A percentile compares a stretch with the other conserved stretches of the same genome.
Conservation (phyloP, 2,888 invertebrate genomes). For the Pammene fasciana region DNA sequence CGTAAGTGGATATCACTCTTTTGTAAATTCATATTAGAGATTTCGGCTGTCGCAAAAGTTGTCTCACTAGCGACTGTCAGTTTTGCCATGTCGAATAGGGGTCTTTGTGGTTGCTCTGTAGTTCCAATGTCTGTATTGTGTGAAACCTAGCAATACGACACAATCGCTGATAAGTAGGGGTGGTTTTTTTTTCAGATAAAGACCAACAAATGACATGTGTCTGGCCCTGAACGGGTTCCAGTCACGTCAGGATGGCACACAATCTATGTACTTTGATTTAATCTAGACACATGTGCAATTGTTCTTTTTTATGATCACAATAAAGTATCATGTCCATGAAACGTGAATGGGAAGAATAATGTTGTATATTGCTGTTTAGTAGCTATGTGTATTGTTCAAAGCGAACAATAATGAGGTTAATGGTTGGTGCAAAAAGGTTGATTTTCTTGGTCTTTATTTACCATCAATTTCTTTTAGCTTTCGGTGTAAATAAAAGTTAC, state of each 20-base stretch:
- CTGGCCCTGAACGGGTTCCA: slow-evolving; percentile 4
- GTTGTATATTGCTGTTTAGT: slow-evolving; percentile 12
- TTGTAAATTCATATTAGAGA: too few species aligned
- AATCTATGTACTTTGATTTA: slow-evolving; percentile 26
- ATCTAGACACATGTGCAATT: slow-evolving; percentile 31
- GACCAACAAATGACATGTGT: not conserved
- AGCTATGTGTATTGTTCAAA: slow-evolving; percentile 24
- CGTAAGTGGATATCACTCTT: too few species aligned
- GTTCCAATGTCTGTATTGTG: too few species aligned
- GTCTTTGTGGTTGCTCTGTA: too few species aligned
- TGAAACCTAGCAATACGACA: too few species aligned
- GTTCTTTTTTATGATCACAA: slow-evolving; percentile 36
- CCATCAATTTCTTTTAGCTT: slow-evolving; percentile 23
- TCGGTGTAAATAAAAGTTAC: slow-evolving; percentile 21
- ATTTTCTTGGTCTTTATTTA: slow-evolving; percentile 18
- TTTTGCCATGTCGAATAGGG: too few species aligned
- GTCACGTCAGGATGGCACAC: slow-evolving; percentile 17
- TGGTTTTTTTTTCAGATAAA: too few species aligned
- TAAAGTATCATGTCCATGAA: slow-evolving; percentile 16
- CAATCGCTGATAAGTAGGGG: too few species aligned
- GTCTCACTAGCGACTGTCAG: too few species aligned
- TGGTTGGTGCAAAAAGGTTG: slow-evolving; percentile 16
- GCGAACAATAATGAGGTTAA: slow-evolving; percentile 27
- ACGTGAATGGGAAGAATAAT: slow-evolving; percentile 26
- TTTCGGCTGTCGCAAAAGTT: too few species aligned